phyloP scores from a whole-genome alignment of 2,888 invertebrate species.

The Orchesellides sinensis region DNA sequence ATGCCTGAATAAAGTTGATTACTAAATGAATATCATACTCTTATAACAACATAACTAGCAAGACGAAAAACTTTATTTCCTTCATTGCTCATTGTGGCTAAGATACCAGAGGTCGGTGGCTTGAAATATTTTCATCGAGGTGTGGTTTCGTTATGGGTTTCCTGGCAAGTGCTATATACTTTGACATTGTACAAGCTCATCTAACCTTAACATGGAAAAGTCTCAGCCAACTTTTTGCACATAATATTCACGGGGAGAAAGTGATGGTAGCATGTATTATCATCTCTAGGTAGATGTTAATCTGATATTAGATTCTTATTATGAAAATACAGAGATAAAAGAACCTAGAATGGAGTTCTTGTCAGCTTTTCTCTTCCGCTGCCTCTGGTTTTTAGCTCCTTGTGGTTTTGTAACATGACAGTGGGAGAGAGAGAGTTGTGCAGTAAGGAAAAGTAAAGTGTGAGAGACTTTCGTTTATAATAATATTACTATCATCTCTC shows the following conservation, averaged over 20 bases:
- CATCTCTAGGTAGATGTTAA: constrained; percentile 32
- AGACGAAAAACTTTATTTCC: constrained; percentile 50
- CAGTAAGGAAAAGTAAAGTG: constrained; percentile 56
- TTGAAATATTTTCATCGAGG: constrained; percentile 65
- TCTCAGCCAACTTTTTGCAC: constrained; percentile 31
- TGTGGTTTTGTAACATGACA: constrained; percentile 66
- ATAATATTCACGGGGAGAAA: too few relatives aligned
- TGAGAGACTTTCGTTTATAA: constrained; percentile 58
- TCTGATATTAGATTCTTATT: constrained; percentile 33
- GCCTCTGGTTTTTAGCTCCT: constrained; percentile 52
- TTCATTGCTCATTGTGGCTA: constrained; percentile 66
- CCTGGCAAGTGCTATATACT: constrained; percentile 33
- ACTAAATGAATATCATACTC: not conserved
- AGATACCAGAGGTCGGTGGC: constrained; percentile 57
- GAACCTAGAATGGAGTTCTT: constrained; percentile 29
- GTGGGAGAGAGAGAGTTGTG: constrained; percentile 39
- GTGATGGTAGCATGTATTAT: constrained; percentile 9
- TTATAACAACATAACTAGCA: not conserved
- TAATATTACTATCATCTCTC: constrained; percentile 60
- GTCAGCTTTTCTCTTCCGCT: constrained; percentile 15
- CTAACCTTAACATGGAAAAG: constrained; percentile 21
- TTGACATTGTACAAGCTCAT: constrained; percentile 50
- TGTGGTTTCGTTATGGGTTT: constrained; percentile 60
- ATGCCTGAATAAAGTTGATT: not conserved
- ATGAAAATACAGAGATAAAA: constrained; percentile 40